A percentile compares a stretch with the other conserved stretches of the same genome.
Conservation (phyloP, 2,113 vertebrate genomes). For the Myodes glareolus region DNA sequence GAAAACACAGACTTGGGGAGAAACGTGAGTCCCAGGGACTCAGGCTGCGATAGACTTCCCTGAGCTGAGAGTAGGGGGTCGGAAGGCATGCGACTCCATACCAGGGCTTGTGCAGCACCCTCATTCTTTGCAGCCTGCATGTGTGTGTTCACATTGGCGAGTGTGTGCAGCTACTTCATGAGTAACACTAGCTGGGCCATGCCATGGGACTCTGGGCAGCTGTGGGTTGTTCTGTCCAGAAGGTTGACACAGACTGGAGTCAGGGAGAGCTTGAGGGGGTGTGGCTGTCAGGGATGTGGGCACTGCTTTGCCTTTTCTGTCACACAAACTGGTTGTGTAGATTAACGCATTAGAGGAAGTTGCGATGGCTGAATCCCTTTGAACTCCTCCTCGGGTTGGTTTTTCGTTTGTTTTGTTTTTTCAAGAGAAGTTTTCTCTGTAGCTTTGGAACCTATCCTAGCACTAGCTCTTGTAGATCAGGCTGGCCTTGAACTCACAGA, state of each 20-base stretch:
- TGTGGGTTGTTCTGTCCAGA: neutral
- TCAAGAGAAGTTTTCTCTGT: too few relatives aligned
- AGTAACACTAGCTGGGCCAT: neutral
- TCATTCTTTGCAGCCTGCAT: fast-evolving
- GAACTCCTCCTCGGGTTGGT: too few relatives aligned
- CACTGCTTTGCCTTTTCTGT: neutral
- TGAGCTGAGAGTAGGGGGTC: neutral
- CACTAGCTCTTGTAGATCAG: too few relatives aligned
- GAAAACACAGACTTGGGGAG: too few relatives aligned
- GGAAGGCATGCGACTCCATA: neutral
- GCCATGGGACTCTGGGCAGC: neutral
- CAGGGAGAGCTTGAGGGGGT: neutral
- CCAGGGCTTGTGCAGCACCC: neutral
- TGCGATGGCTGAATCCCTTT: neutral
- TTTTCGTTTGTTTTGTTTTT: too few relatives aligned
- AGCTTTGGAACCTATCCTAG: too few relatives aligned
- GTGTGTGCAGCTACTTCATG: neutral
- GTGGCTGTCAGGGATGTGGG: too few relatives aligned
- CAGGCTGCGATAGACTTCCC: neutral
- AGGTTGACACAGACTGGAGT: neutral
- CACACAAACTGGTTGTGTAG: neutral
- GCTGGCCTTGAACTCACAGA: too few relatives aligned
- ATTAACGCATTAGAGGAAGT: neutral
- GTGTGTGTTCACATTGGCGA: neutral
- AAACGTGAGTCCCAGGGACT: neutral